A percentile compares a stretch with the other conserved stretches of the same genome.
phyloP scores from a whole-genome alignment of 2,888 invertebrate species.

The Trimorus sp. region DNA sequence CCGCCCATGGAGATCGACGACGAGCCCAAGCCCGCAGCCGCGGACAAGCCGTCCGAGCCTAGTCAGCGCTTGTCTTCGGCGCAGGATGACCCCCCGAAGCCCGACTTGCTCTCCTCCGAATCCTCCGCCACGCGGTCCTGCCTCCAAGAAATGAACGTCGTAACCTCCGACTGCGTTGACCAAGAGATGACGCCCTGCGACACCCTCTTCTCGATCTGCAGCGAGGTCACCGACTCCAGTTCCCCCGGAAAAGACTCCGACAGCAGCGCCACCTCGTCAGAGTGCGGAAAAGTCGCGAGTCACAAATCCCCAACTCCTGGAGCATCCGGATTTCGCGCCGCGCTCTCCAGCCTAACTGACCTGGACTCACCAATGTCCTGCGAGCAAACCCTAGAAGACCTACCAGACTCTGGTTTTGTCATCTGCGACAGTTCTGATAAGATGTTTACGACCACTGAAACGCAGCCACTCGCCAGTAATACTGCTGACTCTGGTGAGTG shows the following conservation, averaged over 20 bases:
- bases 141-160: constrained; percentile 57
- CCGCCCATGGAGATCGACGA: constrained; percentile 77
- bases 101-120: constrained; percentile 41
- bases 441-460: constrained; percentile 74
- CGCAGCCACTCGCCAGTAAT: constrained; percentile 70
- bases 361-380: constrained; percentile 80
- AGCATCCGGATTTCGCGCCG: constrained; percentile 43
- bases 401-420: constrained; percentile 77
- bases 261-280: constrained; percentile 47
- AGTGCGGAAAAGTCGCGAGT: constrained; percentile 15
- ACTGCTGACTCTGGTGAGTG: constrained; percentile 77
- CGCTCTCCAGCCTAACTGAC: constrained; percentile 74
- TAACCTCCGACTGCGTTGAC: constrained; percentile 70
- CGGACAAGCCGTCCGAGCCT: constrained; percentile 75
- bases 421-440: constrained; percentile 77
- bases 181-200: constrained; percentile 77
- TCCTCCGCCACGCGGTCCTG: constrained; percentile 63
- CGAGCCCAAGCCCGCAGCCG: constrained; percentile 70
- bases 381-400: constrained; percentile 77
- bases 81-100: constrained; percentile 69
- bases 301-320: constrained; percentile 52
- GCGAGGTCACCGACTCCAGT: constrained; percentile 62
- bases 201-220: constrained; percentile 70
- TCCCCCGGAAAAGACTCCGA: constrained; percentile 70
- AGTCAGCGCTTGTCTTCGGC: constrained; percentile 76